Percentiles rank a stretch among this genome's conserved stretches.
Conservation (phyloP, 2,888 invertebrate species). For the Volucella inflata region DNA sequence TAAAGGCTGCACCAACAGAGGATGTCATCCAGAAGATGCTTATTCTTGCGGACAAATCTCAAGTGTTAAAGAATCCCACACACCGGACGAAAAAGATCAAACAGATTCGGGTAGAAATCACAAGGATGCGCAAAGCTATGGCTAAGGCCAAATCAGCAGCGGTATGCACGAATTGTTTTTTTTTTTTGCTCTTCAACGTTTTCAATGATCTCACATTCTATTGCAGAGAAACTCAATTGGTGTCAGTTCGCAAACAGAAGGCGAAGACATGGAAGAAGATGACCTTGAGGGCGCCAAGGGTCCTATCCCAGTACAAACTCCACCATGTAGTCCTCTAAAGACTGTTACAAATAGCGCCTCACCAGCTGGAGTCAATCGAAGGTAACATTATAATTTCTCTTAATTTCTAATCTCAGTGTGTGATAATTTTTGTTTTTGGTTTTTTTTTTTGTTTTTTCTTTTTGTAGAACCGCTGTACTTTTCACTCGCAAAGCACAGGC, state of each 20-base stretch:
- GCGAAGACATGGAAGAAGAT: slow-evolving; percentile 79
- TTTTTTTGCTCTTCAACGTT: neutral
- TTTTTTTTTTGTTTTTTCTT: neutral
- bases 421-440: neutral
- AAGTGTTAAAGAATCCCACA: slow-evolving; percentile 86
- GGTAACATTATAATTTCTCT: slow-evolving; percentile 77
- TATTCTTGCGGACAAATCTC: slow-evolving; percentile 87
- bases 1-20: slow-evolving; percentile 81
- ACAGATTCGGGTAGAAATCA: slow-evolving; percentile 86
- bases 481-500: slow-evolving; percentile 90
- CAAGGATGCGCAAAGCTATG: slow-evolving; percentile 84
- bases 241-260: slow-evolving; percentile 80
- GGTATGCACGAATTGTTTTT: slow-evolving; percentile 76
- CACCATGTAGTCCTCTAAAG: slow-evolving; percentile 83
- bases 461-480: slow-evolving; percentile 88
- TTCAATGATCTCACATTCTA: neutral
- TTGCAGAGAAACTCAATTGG: slow-evolving; percentile 73
- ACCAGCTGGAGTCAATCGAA: slow-evolving; percentile 83
- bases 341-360: slow-evolving; percentile 82
- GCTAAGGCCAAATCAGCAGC: slow-evolving; percentile 81
- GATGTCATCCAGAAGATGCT: slow-evolving; percentile 84
- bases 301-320: slow-evolving; percentile 80
- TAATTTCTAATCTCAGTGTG: neutral
- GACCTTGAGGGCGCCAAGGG: slow-evolving; percentile 63
- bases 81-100: slow-evolving; percentile 86